phyloP scores from a whole-genome alignment of 2,888 invertebrate species.

The Epistrophe grossulariae region DNA sequence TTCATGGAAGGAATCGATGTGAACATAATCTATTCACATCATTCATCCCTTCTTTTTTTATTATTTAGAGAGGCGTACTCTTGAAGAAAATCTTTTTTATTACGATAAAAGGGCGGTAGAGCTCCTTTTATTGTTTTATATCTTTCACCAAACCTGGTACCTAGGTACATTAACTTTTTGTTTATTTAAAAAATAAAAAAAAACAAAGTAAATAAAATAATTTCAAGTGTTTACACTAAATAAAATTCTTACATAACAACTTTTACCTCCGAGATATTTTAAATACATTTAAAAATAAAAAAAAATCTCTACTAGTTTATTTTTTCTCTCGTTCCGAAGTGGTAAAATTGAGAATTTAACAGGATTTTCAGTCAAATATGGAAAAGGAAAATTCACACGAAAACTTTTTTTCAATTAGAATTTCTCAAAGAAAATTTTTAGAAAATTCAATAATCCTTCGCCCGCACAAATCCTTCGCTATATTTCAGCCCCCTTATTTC shows the following conservation, averaged over 20 bases:
- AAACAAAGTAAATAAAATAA: conserved; percentile 21
- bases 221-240: conserved; percentile 49
- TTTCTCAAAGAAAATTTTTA: conserved; percentile 39
- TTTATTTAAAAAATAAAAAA: background rate
- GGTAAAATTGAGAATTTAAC: background rate
- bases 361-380: conserved; percentile 11
- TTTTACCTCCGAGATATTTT: conserved; percentile 35
- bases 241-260: conserved; percentile 68
- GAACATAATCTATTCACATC: conserved; percentile 41
- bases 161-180: conserved; percentile 6
- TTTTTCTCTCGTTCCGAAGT: background rate
- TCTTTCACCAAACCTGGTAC: background rate
- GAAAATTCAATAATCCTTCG: conserved; percentile 67
- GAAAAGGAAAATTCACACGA: conserved; percentile 29
- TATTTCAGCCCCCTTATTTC: conserved; percentile 42
- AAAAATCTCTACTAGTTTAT: background rate
- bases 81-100: conserved; percentile 40
- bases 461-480: conserved; percentile 36
- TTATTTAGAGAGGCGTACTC: conserved; percentile 35
- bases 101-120: conserved; percentile 34
- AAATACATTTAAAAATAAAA: conserved; percentile 42
- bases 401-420: conserved; percentile 4
- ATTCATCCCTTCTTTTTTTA: conserved; percentile 27
- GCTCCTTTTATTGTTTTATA: conserved; percentile 19
- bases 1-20: conserved; percentile 47